Evolutionary conservation across 2,113 vertebrate genomes (phyloP).

Genomic region (Centrocercus urophasianus): DNA sequence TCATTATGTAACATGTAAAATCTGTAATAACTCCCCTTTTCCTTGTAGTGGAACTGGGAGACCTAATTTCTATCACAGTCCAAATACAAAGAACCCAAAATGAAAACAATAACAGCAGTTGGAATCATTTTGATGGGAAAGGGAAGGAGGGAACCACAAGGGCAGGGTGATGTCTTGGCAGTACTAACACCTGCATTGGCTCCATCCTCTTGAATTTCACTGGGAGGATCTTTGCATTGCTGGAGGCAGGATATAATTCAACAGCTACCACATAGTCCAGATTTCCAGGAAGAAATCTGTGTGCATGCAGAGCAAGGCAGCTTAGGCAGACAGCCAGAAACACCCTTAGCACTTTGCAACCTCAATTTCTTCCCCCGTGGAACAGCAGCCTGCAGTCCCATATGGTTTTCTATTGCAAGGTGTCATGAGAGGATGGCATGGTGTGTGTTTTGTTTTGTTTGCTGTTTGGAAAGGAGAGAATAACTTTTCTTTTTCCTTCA

Average conservation of each 20-base stretch:
- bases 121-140: not conserved
- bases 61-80: not conserved
- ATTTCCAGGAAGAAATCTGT: not conserved
- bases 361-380: rapidly evolving
- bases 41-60: not conserved
- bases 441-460: not conserved
- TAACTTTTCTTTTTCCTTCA: not conserved
- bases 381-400: not conserved
- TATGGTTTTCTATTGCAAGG: not conserved
- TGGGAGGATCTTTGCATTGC: not conserved
- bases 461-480: not conserved
- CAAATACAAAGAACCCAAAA: not conserved
- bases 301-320: not conserved
- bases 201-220: not conserved
- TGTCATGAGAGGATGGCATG: not conserved
- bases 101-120: not conserved
- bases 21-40: not conserved
- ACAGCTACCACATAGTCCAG: not conserved
- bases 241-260: not conserved
- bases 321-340: not conserved
- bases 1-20: not conserved
- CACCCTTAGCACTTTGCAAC: not conserved
- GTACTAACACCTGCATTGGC: not conserved
- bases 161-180: not conserved
- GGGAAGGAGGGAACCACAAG: not conserved